Evolutionary conservation across 2,113 vertebrate species (phyloP), one percentile per base, ranked within the genome.

Genomic region (Formicarius rufipectus): DNA sequence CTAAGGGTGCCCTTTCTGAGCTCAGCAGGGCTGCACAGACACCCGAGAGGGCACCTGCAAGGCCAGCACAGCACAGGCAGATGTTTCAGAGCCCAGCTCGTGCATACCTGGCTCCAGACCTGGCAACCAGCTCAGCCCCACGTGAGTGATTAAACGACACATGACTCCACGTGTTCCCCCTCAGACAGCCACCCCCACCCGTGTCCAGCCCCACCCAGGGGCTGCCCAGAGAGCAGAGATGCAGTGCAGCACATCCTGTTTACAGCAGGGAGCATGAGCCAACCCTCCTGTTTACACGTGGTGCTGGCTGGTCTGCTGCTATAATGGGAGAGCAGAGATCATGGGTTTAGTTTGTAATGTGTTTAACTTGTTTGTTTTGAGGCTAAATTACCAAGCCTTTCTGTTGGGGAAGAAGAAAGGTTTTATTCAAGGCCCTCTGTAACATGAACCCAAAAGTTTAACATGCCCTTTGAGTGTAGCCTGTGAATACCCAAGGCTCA

Each of bases 291-390:
- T 84, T 81, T 59, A 62, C 2, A 4, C 39, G 13, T 14, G 68
- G 16, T 8, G 59, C 72, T 72, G 42, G 74, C 49, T 47, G 56
- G 62, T n/a, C 77, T 67, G 49, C 86, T 81, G 86, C 92, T 90
- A 52, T 62, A 76, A 59, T 17, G 59, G 78, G 58, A 87, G 68
- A 49, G 83, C 85, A 87, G 69, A 78, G 90, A 78, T 37, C 50
- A 20, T 27, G 82, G 45, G 23, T 82, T 95, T 73, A 83, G 69
- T 84, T 66, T 92, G 88, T 74, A 77, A 90, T 79, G 90, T 76
- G 30, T 78, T 93, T 91, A 91, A 78, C 77, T 77, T 87, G 76
- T 87, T 96, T 95, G 88, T 92, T 93, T 95, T 84, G 82, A 92
- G 69, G 66, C 66, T 78, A 78, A 93, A 91, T 92, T 71, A 59